Evolutionary conservation across 2,888 invertebrate genomes (phyloP), one percentile per base, ranked within the genome.

Genomic region (Terebella lapidaria): DNA sequence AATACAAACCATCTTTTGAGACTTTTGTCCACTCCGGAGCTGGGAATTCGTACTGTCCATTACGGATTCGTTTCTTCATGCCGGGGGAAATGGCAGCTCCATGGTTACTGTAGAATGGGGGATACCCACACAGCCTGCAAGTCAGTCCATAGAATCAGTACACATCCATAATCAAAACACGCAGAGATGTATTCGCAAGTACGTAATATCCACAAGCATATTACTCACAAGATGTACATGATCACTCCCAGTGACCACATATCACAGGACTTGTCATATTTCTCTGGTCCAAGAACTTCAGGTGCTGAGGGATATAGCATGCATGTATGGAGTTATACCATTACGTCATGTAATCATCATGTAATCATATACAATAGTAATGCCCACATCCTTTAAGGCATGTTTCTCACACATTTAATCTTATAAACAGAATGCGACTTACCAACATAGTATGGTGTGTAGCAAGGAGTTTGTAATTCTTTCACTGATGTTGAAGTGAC

Each of bases 161-260:
- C n/a, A n/a, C n/a, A n/a, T n/a, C n/a, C n/a, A n/a, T n/a, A n/a
- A n/a, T n/a, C n/a, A n/a, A n/a, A n/a, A n/a, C n/a, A n/a, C n/a
- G n/a, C n/a, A n/a, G n/a, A n/a, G n/a, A n/a, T n/a, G n/a, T n/a
- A n/a, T n/a, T n/a, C n/a, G n/a, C n/a, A n/a, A n/a, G n/a, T n/a
- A n/a, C n/a, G n/a, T n/a, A n/a, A n/a, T n/a, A n/a, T n/a, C n/a
- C n/a, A n/a, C n/a, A n/a, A n/a, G n/a, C n/a, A n/a, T 10, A 35
- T 35, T 35, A 79, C 89, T 87, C 83, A 89, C 84, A 99, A 83
- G 74, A 99, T 99, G 81, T 99, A 99, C 94, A 96, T 97, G 65
- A 99, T 97, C 28, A 99, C 97, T 25, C 97, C 97, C 61, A 99
- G 83, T 0, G 96, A 95, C 97, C 99, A 99, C 77, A 99, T 90